Evolutionary conservation across 2,797 vertebrate genomes (phyloP).

Genomic region (Bucorvus abyssinicus): DNA sequence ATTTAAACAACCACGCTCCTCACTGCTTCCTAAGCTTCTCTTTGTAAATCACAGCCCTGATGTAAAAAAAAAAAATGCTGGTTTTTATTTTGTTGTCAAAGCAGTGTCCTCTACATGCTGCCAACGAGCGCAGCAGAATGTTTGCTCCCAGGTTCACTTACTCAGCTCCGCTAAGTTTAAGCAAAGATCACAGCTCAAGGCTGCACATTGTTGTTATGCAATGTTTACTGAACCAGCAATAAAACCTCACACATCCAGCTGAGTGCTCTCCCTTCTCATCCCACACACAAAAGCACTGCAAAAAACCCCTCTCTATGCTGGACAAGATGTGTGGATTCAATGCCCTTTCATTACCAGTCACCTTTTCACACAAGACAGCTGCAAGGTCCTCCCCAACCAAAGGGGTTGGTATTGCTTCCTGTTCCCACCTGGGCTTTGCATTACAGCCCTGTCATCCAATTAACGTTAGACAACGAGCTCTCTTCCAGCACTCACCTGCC

Average conservation of each 20-base stretch:
- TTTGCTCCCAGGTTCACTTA: neutral
- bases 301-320: neutral
- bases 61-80: neutral
- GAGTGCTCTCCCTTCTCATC: neutral
- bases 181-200: neutral
- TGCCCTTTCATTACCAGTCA: neutral
- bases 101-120: neutral
- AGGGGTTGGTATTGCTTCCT: neutral
- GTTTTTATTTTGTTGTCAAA: neutral
- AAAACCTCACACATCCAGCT: neutral
- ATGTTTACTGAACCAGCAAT: neutral
- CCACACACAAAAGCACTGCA: accelerated
- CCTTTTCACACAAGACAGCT: neutral
- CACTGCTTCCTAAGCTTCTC: neutral
- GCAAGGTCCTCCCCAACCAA: accelerated
- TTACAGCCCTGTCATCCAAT: neutral
- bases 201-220: neutral
- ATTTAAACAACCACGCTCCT: neutral
- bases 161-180: neutral
- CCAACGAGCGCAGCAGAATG: neutral
- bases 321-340: neutral
- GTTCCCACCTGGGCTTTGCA: neutral
- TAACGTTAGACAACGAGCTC: neutral
- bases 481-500: neutral
- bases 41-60: neutral